Evolutionary conservation across 2,113 vertebrate species (phyloP), one percentile per base, ranked within the genome.

Genomic region (Lagopus muta): DNA sequence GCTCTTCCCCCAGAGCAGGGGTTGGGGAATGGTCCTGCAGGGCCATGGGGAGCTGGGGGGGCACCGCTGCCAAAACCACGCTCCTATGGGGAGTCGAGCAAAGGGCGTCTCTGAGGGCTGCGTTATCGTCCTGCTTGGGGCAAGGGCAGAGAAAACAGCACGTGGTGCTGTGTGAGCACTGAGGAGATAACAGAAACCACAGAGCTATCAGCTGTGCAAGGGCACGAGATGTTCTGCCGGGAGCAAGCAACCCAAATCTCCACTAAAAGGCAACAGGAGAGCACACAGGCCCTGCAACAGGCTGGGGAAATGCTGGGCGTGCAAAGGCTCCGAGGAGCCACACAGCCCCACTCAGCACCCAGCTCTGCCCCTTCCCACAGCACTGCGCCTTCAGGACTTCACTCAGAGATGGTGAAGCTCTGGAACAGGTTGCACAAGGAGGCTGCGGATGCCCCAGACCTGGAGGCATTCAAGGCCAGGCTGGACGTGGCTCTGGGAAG

Each of bases 281-380:
- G 1, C 2, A 5, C 2, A 5, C 1, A 2, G 58, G 19, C 13
- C 28, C 42, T 30, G 19, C 84, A 6, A 30, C 58, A 3, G 4
- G 11, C 75, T 14, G 0, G 8, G n/a, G 9, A 30, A 17, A 27
- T 4, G 38, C 38, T 32, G 25, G 2, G 6, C 1, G 2, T 0
- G 8, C 3, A 8, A 8, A 17, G 36, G 32, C 25, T 14, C 36
- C 4, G 21, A 22, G n/a, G n/a, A 18, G 8, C 24, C 52, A n/a
- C 19, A 19, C 17, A 32, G 30, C 47, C 52, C 42, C 27, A n/a
- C 36, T 2, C 52, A 50, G 54, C 36, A 14, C 30, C 36, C 22
- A 24, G 64, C 45, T 52, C 45, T 3, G 1, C 80, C 28, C n/a
- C 4, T 38, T 10, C 61, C 61, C 28, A 13, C 30, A 13, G 34